phyloP scores from a whole-genome alignment of 2,113 vertebrate species.

The Oncorhynchus tshawytscha region DNA sequence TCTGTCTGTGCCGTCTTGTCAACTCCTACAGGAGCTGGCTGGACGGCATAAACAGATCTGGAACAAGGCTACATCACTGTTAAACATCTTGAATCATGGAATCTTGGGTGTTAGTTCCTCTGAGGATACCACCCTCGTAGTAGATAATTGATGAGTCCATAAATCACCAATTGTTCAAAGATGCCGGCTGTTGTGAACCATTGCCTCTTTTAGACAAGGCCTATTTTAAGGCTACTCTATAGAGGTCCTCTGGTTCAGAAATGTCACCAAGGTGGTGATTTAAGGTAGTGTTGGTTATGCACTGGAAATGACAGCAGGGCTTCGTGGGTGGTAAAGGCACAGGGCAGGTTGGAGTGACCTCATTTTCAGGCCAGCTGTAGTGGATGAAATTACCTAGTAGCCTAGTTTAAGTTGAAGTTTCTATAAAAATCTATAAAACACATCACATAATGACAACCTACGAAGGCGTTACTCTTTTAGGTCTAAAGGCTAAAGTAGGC shows the following conservation, averaged over 20 bases:
- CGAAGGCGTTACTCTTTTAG: too few species aligned
- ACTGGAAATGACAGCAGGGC: background rate
- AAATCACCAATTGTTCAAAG: background rate
- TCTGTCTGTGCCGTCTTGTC: background rate
- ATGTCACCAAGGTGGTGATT: background rate
- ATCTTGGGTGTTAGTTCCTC: background rate
- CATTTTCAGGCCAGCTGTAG: constrained; percentile 23
- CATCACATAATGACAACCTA: too few species aligned
- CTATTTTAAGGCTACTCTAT: background rate
- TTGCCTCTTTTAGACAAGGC: background rate
- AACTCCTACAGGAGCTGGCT: background rate
- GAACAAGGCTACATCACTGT: background rate
- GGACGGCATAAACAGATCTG: background rate
- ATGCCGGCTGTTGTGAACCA: background rate
- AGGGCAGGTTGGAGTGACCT: constrained; percentile 29
- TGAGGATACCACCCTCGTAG: background rate
- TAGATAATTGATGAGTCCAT: background rate
- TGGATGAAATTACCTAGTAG: constrained; percentile 17
- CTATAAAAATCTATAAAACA: too few species aligned
- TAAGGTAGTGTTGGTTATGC: background rate
- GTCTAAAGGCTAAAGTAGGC: too few species aligned
- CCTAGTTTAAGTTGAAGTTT: background rate
- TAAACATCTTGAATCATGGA: background rate
- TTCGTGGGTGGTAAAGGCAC: constrained; percentile 1
- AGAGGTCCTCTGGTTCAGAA: background rate